These are phyloP conservation scores for Cerceris rybyensis DNA, from an alignment of 2,888 invertebrate genomes.

Conservation along the genomic window DNA sequence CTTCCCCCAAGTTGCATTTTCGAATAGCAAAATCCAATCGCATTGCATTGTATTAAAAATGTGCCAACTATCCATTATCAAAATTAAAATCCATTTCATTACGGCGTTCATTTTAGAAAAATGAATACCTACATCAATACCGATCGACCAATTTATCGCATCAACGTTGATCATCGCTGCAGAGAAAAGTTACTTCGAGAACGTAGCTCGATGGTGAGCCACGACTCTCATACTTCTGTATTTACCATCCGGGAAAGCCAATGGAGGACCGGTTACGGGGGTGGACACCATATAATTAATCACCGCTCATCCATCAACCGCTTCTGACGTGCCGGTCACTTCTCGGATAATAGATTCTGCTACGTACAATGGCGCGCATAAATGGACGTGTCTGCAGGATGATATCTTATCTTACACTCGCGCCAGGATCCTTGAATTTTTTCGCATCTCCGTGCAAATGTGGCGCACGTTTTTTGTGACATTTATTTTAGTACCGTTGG, in stretches of 20 bases:
- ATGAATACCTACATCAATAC: no score
- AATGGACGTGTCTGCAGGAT: neutral
- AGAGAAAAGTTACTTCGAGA: slow-evolving; percentile 8
- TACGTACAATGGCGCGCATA: slow-evolving; percentile 18
- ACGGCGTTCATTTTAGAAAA: no score
- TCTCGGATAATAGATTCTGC: slow-evolving; percentile 68
- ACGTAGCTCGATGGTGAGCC: slow-evolving; percentile 11
- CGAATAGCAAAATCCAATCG: no score
- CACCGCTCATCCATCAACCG: slow-evolving; percentile 77
- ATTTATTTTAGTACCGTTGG: no score
- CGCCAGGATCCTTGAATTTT: neutral
- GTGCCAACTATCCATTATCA: no score
- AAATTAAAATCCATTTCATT: no score
- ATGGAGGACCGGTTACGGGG: slow-evolving; percentile 30
- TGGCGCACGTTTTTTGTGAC: no score
- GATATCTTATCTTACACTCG: neutral
- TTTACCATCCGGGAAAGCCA: slow-evolving; percentile 38
- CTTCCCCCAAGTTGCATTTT: no score
- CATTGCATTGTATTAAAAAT: no score
- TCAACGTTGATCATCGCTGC: no score
- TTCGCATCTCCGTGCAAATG: neutral
- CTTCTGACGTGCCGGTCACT: slow-evolving; percentile 73
- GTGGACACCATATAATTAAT: slow-evolving; percentile 78
- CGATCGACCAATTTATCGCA: no score
- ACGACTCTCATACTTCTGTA: slow-evolving; percentile 25